phyloP scores from a whole-genome alignment of 1,140 invertebrate species.

The Ceratina japonica region DNA sequence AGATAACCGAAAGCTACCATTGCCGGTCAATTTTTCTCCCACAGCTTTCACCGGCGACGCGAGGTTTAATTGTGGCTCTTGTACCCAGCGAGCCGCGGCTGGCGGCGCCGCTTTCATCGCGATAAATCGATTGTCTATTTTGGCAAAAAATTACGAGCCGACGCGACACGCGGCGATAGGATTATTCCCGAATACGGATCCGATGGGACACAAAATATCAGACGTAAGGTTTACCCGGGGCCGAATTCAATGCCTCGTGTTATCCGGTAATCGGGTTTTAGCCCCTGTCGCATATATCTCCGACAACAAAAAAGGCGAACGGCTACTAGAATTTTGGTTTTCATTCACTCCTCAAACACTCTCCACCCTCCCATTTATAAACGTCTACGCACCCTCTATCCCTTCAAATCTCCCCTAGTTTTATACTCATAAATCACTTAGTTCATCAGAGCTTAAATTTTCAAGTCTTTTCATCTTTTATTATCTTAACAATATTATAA shows the following conservation, averaged over 20 bases:
- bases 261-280: slow-evolving; percentile 31
- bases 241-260: slow-evolving; percentile 23
- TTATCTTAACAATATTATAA: too few species aligned
- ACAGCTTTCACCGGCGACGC: neutral
- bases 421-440: too few species aligned
- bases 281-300: slow-evolving; percentile 14
- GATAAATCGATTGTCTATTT: slow-evolving; percentile 26
- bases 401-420: too few species aligned
- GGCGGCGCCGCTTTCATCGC: neutral
- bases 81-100: neutral
- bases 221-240: slow-evolving; percentile 26
- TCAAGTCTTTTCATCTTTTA: too few species aligned
- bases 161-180: neutral
- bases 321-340: neutral
- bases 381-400: too few species aligned
- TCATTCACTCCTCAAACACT: neutral
- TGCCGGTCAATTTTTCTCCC: neutral
- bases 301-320: neutral
- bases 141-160: slow-evolving; percentile 19
- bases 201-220: slow-evolving; percentile 31
- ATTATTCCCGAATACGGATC: slow-evolving; percentile 13
- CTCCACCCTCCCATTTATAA: too few species aligned
- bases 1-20: neutral
- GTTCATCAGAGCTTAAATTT: too few species aligned
- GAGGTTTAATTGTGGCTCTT: neutral